Evolutionary conservation across 2,113 vertebrate genomes (phyloP), one percentile per base, ranked within the genome.

Genomic region (Scophthalmus maximus): DNA sequence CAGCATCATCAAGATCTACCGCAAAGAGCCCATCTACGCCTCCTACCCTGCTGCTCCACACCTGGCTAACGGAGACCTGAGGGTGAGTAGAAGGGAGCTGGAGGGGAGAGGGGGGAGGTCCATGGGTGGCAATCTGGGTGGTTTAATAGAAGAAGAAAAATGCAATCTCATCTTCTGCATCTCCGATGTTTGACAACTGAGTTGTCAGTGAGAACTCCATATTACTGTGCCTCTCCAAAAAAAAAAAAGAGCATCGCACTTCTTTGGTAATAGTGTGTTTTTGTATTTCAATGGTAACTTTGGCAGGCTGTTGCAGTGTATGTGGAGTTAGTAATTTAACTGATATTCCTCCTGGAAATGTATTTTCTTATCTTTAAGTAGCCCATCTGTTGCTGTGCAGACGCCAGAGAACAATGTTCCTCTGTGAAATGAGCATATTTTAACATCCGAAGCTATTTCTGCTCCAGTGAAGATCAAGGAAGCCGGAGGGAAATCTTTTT

Each of bases 1-100:
- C 66, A 98, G 98, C 78, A 96, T 99, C 92, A 99, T 99, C 87
- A 99, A 99, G 93, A 98, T 99, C 84, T 99, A 95, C 76, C 92
- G 97, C 60, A 99, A 99, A 91, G 97, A 99, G 85, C 98, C 98
- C 0, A 94, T 99, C 70, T 99, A 99, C 0, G 95, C 97, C 30
- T 96, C 97, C 0, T 99, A 98, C 88, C 96, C 97, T 0, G 95
- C 92, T 2, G 82, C 94, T 22, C 94, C 96, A 0, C 98, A 99
- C 86, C 95, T 99, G 91, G 95, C 96, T 79, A 99, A 99, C 2
- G 98, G 98, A 1, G 98, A 99, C 89, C 95, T 99, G 84, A 93
- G 97, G 95, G 97, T 99, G 92, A 93, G 55, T 22, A 53, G 55
- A 9, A 11, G 47, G 66, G 61, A 50, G 23, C 0, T 38, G 8